phyloP scores from a whole-genome alignment of 37 sponge, comb jelly and placozoan genomes.

The Dysidea cf. avara region DNA sequence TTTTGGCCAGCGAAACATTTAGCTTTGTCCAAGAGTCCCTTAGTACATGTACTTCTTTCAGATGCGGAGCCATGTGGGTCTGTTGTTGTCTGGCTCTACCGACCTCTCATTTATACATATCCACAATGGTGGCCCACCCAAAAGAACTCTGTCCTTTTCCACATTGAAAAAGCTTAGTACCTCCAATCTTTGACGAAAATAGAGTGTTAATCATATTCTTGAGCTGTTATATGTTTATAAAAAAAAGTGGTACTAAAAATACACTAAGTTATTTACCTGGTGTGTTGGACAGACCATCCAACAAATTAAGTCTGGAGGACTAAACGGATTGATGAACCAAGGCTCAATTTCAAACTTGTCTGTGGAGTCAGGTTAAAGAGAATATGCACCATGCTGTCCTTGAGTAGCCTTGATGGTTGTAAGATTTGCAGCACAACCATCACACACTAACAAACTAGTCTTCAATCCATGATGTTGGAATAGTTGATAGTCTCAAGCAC shows the following conservation, averaged over 20 bases:
- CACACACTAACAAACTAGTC: background rate
- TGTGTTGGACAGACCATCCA: background rate
- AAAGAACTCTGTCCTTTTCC: background rate
- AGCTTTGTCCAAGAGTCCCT: constrained; percentile 27
- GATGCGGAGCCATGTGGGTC: background rate
- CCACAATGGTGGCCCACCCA: constrained; percentile 2
- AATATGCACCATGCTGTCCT: no score
- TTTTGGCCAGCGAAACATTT: constrained; percentile 15
- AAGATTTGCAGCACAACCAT: constrained; percentile 12
- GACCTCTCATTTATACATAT: constrained; percentile 5
- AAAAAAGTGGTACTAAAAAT: background rate
- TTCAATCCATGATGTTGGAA: constrained; percentile 15
- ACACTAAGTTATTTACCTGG: background rate
- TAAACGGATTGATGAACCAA: background rate
- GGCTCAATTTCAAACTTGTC: constrained; percentile 4
- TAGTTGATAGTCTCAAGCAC: background rate
- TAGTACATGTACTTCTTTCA: background rate
- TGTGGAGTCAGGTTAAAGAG: background rate
- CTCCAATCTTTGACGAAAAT: background rate
- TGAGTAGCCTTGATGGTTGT: background rate
- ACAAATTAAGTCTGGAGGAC: background rate
- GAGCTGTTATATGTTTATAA: background rate
- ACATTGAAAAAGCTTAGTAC: background rate
- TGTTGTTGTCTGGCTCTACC: background rate
- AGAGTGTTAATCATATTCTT: background rate